Base-by-base conservation (phyloP, 2,888 invertebrate genomes). In the Caenorhabditis sp. region DNA sequence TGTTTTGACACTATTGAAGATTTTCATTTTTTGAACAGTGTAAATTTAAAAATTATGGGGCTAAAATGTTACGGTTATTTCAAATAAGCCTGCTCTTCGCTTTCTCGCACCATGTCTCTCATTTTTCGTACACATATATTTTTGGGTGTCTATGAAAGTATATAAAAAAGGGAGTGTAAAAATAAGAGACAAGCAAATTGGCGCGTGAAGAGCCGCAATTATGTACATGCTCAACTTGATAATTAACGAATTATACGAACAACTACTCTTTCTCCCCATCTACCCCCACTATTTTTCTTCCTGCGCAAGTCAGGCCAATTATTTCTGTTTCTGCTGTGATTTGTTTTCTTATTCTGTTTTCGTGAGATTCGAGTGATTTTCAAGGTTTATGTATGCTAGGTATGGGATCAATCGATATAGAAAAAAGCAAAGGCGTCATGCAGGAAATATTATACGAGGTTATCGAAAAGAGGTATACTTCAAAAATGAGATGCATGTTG, bases 381-480 rank as follows among this genome's bases (percentile, higher is more conserved):
- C 54, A 31, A 54, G 17, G 26, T 54, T 23, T n/a, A 21, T 20
- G 43, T 43, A 17, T 17, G 43, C 17, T 71, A 60, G 63, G 52
- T 73, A 73, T 76, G 72, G 66, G 66, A 52, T 65, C 67, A 38
- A 69, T 59, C 50, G 59, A 75, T 59, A 71, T 75, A 64, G 77
- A 77, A 53, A 70, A 70, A 52, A 69, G 68, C 23, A 77, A 77
- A 70, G 70, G 68, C 67, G 68, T 77, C 25, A 75, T 77, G 75
- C 77, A 77, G 58, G 71, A 70, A 60, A 77, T 77, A 57, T 70
- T 77, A 60, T 74, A 73, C 66, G 74, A 74, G 57, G 77, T 77
- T 63, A 77, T 77, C 53, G 77, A 77, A 53, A 77, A 77, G 64
- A 77, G 77, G 77, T 77, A 61, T 62, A 64, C 64, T n/a, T 36